These are phyloP conservation scores for Megaustenia siamemsis DNA, from an alignment of 2,888 invertebrate genomes.

Conservation along the genomic window DNA sequence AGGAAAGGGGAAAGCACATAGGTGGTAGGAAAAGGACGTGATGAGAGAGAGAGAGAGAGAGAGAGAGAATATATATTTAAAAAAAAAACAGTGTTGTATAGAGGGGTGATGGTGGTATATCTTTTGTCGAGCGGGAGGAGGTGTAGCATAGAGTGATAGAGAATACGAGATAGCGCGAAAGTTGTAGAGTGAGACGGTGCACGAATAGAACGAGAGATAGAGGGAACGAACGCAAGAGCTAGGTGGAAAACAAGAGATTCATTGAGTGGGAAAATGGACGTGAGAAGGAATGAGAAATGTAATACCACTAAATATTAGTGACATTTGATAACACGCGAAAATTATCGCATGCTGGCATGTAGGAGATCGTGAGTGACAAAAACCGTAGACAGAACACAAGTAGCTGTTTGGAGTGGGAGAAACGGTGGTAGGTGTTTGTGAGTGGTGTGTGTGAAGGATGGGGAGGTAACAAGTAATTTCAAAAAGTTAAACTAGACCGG, in stretches of 20 bases:
- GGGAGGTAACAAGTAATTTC: too few relatives aligned
- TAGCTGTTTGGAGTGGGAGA: too few relatives aligned
- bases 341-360: not conserved
- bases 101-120: not conserved
- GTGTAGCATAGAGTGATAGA: not conserved
- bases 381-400: too few relatives aligned
- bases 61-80: not conserved
- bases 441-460: too few relatives aligned
- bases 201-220: not conserved
- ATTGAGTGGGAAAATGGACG: not conserved
- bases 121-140: not conserved
- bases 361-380: too few relatives aligned
- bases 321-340: not conserved
- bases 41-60: conserved; percentile 9
- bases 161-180: not conserved
- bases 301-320: not conserved
- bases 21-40: not conserved
- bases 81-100: not conserved
- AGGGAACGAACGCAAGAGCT: not conserved
- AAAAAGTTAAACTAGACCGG: too few relatives aligned
- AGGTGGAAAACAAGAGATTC: not conserved
- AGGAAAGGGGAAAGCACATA: not conserved
- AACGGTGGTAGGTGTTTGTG: too few relatives aligned
- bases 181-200: not conserved
- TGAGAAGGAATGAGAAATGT: not conserved